Percentiles rank a stretch among this genome's conserved stretches.
These are phyloP conservation scores for Toxotes chatareus DNA, from an alignment of 2,113 vertebrate species.

Conservation along the genomic window DNA sequence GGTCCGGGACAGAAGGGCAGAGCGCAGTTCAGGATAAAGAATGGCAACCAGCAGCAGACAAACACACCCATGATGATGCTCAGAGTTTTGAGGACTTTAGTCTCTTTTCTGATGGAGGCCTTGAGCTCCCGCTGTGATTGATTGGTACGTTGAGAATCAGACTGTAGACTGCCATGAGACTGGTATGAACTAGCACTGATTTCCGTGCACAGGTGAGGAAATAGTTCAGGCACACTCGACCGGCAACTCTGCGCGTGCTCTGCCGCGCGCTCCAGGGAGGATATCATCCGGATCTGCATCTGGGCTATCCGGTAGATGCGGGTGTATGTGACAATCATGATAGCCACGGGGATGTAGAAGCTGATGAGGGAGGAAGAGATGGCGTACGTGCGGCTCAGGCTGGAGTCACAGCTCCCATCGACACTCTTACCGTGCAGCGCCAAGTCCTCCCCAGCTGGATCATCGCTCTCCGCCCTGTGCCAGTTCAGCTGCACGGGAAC, in stretches of 20 bases:
- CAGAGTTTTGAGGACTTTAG: constrained; percentile 75
- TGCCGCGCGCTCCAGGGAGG: constrained; percentile 73
- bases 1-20: constrained; percentile 73
- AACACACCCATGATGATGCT: constrained; percentile 79
- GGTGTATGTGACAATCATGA: constrained; percentile 77
- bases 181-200: constrained; percentile 35
- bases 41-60: constrained; percentile 77
- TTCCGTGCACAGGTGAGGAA: constrained; percentile 54
- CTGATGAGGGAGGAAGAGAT: constrained; percentile 78
- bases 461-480: constrained; percentile 65
- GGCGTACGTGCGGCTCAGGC: constrained; percentile 74
- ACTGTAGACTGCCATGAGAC: not conserved
- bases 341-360: constrained; percentile 76
- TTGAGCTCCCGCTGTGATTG: constrained; percentile 62
- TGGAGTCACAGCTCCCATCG: constrained; percentile 71
- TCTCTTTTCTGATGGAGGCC: constrained; percentile 73
- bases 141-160: constrained; percentile 6
- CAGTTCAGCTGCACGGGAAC: constrained; percentile 77
- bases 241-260: constrained; percentile 72
- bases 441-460: constrained; percentile 10
- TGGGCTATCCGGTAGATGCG: constrained; percentile 78
- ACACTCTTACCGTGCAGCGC: not conserved
- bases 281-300: constrained; percentile 74
- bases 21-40: constrained; percentile 77
- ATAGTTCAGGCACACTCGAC: constrained; percentile 35